phyloP scores from a whole-genome alignment of 2,113 vertebrate species.

The Indicator maculatus region DNA sequence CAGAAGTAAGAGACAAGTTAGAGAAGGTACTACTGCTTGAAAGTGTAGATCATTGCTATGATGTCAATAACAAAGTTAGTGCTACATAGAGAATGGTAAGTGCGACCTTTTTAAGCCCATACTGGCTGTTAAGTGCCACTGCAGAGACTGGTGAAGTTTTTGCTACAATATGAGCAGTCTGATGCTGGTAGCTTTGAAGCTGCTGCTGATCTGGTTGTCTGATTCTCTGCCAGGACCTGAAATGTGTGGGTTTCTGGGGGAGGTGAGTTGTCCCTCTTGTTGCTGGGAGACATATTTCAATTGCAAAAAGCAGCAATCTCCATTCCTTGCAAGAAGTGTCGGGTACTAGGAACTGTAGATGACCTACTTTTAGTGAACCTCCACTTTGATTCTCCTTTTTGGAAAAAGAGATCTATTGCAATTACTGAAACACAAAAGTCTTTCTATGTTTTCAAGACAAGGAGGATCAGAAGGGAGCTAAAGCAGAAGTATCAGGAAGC shows the following conservation, averaged over 20 bases:
- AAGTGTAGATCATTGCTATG: neutral
- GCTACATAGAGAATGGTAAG: neutral
- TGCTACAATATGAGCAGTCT: conserved; percentile 51
- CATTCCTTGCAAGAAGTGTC: conserved; percentile 42
- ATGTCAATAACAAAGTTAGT: conserved; percentile 1
- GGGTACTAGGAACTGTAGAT: conserved; percentile 20
- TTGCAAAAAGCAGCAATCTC: conserved; percentile 60
- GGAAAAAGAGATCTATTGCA: conserved; percentile 1
- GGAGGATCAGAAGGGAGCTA: neutral
- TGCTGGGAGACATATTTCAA: conserved; percentile 67
- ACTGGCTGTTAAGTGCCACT: conserved; percentile 37
- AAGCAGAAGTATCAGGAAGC: neutral
- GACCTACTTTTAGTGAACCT: conserved; percentile 62
- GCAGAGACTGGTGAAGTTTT: conserved; percentile 19
- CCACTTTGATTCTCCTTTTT: conserved; percentile 20
- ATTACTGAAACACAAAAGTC: neutral
- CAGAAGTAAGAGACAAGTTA: conserved; percentile 2
- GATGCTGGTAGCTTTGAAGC: conserved; percentile 52
- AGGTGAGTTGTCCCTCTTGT: conserved; percentile 64
- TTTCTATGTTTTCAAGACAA: neutral
- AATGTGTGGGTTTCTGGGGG: conserved; percentile 48
- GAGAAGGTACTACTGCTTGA: neutral
- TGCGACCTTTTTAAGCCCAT: conserved; percentile 11
- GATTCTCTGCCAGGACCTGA: conserved; percentile 61
- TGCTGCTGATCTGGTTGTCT: conserved; percentile 60